Evolutionary conservation across 2,888 invertebrate species (phyloP).

Genomic region (Sympetrum striolatum): DNA sequence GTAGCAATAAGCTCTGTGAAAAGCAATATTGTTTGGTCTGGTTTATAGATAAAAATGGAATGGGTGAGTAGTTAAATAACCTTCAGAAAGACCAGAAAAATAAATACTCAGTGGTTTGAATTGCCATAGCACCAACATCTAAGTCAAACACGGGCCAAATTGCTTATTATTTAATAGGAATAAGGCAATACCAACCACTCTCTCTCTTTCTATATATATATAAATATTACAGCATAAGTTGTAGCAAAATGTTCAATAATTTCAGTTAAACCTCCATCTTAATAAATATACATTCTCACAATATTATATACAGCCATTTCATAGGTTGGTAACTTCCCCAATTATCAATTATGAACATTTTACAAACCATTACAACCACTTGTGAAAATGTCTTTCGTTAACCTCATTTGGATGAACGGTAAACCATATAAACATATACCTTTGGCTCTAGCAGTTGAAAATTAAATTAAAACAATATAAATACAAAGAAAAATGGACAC

Average conservation of each 20-base stretch:
- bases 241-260: constrained; percentile 31
- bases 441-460: constrained; percentile 34
- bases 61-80: constrained; percentile 26
- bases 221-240: constrained; percentile 23
- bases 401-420: constrained; percentile 30
- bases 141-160: constrained; percentile 32
- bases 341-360: constrained; percentile 12
- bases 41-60: constrained; percentile 17
- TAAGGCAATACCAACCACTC: constrained; percentile 41
- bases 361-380: constrained; percentile 26
- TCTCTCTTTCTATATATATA: constrained; percentile 41
- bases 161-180: constrained; percentile 39
- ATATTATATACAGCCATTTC: constrained; percentile 37
- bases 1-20: constrained; percentile 20
- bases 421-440: constrained; percentile 14
- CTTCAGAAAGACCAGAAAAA: constrained; percentile 36
- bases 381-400: constrained; percentile 17
- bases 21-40: constrained; percentile 30
- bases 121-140: constrained; percentile 42
- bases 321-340: constrained; percentile 28
- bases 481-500: constrained; percentile 5
- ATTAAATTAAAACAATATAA: constrained; percentile 29
- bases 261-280: constrained; percentile 6
- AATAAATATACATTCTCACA: constrained; percentile 35
- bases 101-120: constrained; percentile 39